Evolutionary conservation across 2,113 vertebrate species (phyloP), one percentile per base, ranked within the genome.

Genomic region (Trichechus manatus): DNA sequence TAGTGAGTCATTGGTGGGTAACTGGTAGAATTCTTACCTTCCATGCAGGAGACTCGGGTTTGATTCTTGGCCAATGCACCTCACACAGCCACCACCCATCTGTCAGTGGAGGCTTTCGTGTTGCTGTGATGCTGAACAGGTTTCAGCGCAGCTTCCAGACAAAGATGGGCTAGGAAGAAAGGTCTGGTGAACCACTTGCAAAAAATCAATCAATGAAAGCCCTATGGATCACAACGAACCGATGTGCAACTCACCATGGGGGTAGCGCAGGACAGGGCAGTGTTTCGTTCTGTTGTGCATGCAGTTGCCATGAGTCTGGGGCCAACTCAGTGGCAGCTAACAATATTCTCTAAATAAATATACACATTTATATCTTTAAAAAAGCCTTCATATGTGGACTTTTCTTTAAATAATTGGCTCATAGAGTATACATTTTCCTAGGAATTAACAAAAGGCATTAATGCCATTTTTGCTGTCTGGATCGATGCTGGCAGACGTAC

Each of bases 351-450:
- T 82, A 63, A 91, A 91, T 70, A 91, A 66, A 79, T 44, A 64
- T 50, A 89, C 53, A 47, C 31, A 27, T 68, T 93, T 82, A 29
- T 82, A 89, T 81, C 50, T 84, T 66, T 68, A 27, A 87, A 87
- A 29, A 64, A 74, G 50, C 23, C 53, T 10, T n/a, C 68, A 25
- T n/a, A 39, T 27, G 20, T 36, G 19, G 77, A 63, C 31, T 92
- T 96, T 87, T 79, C 82, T 85, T 84, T 68, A 83, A 84, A 84
- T 68, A 85, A 61, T 39, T 78, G 88, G 20, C 66, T 91, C 91
- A 44, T 2, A 63, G 59, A 85, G 14, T 10, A 66, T 39, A 82
- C 6, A 39, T 47, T 68, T 78, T 89, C 59, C 85, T 36, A 29
- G 72, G n/a, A 92, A 78, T 39, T 19, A 15, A 59, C 47, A 50